phyloP scores from a whole-genome alignment of 2,888 invertebrate species.

The Oscheius sp. region DNA sequence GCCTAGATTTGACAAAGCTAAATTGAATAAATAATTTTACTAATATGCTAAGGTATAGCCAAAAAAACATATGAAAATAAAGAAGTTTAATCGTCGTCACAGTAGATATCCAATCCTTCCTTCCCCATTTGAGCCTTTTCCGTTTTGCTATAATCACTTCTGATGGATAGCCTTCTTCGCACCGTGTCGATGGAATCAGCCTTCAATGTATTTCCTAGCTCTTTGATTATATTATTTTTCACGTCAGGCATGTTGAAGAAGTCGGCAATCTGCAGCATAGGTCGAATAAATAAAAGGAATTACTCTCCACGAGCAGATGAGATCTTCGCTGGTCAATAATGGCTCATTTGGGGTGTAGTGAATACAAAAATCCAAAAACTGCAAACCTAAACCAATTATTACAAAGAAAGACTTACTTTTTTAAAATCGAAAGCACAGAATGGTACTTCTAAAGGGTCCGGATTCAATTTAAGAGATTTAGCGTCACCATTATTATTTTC shows the following conservation, averaged over 20 bases:
- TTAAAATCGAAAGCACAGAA: constrained; percentile 2
- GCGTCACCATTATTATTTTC: not conserved
- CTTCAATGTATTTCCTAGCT: not conserved
- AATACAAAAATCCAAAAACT: not conserved
- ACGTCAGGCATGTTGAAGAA: not conserved
- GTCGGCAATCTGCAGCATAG: constrained; percentile 1
- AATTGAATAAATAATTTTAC: not conserved
- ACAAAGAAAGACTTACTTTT: not conserved
- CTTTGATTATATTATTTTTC: not conserved
- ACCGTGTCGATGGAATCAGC: not conserved
- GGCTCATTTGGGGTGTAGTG: not conserved
- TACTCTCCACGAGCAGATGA: not conserved
- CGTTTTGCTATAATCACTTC: not conserved
- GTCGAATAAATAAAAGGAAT: not conserved
- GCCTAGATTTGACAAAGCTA: not conserved
- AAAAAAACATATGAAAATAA: not conserved
- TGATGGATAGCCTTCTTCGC: constrained; percentile 4
- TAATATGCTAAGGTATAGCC: not conserved
- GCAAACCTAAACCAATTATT: not conserved
- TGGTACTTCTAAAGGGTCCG: not conserved
- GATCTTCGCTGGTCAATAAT: not conserved
- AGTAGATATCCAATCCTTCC: constrained; percentile 4
- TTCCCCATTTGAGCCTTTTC: not conserved
- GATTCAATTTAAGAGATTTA: not conserved
- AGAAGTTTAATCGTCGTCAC: no score